Evolutionary conservation across 2,797 vertebrate species (phyloP).

Genomic region (Amphiprion clarkii): DNA sequence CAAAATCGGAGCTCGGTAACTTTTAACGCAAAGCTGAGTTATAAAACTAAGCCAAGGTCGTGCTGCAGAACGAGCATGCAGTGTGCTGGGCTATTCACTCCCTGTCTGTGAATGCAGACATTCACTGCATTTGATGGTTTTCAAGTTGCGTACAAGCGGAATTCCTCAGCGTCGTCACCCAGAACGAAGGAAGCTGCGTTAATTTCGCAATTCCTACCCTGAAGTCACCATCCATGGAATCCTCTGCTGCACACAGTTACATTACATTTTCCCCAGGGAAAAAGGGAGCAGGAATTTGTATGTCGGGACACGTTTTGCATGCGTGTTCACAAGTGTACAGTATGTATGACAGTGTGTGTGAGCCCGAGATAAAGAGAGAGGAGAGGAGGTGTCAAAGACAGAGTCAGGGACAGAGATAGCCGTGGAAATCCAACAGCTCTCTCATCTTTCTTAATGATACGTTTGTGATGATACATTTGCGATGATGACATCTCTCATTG

Average conservation of each 20-base stretch:
- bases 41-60: conserved; percentile 41
- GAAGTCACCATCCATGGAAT: conserved; percentile 41
- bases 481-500: conserved; percentile 62
- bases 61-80: background rate
- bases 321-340: background rate
- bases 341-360: conserved; percentile 2
- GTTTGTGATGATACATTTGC: conserved; percentile 56
- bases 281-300: conserved; percentile 19
- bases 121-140: conserved; percentile 1
- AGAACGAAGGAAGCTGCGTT: conserved; percentile 11
- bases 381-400: conserved; percentile 33
- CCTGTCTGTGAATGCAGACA: background rate
- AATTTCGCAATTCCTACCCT: conserved; percentile 15
- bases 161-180: background rate
- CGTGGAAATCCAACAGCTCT: conserved; percentile 41
- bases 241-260: conserved; percentile 23
- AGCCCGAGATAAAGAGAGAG: conserved; percentile 12
- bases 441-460: conserved; percentile 63
- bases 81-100: background rate
- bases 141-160: background rate
- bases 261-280: background rate
- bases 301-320: conserved; percentile 23
- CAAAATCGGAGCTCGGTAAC: conserved; percentile 37
- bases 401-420: conserved; percentile 44
- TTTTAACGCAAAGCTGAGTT: conserved; percentile 19